phyloP scores from a whole-genome alignment of 2,113 vertebrate genomes.

The Anas platyrhynchos region DNA sequence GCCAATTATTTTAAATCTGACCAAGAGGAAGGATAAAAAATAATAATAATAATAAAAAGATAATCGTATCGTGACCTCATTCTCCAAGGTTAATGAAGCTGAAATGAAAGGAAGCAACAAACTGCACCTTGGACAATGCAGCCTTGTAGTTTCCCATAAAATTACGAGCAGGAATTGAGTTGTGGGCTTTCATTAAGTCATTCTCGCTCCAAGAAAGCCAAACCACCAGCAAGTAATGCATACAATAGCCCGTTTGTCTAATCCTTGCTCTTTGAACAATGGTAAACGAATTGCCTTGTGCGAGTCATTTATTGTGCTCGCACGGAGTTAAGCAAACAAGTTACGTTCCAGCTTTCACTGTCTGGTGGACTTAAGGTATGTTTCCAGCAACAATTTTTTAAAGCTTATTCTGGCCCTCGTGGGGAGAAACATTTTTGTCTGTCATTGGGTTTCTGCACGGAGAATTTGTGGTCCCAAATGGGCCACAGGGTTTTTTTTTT shows the following conservation, averaged over 20 bases:
- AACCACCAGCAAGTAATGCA: neutral
- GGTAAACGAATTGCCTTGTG: neutral
- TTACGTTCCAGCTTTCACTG: neutral
- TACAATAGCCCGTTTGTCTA: neutral
- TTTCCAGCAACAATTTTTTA: neutral
- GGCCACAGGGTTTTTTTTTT: neutral
- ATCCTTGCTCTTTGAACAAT: neutral
- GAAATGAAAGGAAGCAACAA: neutral
- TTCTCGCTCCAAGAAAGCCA: neutral
- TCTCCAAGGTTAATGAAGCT: neutral
- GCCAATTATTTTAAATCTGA: neutral
- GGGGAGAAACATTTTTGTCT: neutral
- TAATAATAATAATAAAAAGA: neutral
- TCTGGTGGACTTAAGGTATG: slow-evolving; percentile 14
- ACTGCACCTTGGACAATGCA: neutral
- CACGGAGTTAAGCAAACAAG: slow-evolving; percentile 38
- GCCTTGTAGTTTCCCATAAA: neutral
- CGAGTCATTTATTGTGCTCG: neutral
- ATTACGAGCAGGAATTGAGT: neutral
- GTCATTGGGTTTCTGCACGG: neutral
- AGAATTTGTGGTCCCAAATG: neutral
- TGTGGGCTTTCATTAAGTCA: neutral
- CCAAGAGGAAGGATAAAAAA: neutral
- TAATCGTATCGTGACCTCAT: neutral
- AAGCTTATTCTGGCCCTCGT: neutral